Evolutionary conservation across 1,140 invertebrate species (phyloP).

Genomic region (Pseudachorutes palmiensis): DNA sequence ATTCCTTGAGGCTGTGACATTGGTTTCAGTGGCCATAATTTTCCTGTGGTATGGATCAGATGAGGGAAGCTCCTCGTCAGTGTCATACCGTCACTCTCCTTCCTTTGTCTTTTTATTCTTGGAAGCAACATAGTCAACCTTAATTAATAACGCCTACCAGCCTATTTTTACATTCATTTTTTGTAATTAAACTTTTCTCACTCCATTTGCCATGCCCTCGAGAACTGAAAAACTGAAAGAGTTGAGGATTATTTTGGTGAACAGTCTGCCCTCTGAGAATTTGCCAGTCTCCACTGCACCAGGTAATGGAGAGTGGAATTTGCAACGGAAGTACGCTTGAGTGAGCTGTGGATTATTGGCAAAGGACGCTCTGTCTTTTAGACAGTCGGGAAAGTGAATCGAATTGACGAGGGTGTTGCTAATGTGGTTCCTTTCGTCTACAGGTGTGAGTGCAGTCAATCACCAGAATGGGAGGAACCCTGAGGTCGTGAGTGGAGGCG

Average conservation of each 20-base stretch:
- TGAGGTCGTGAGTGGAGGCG: neutral
- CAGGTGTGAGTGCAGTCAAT: conserved; percentile 36
- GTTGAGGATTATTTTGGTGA: neutral
- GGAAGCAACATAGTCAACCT: no score
- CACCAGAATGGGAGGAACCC: conserved; percentile 17
- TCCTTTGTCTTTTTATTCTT: no score
- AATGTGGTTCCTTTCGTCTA: conserved; percentile 2
- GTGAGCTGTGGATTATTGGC: neutral
- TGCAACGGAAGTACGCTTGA: neutral
- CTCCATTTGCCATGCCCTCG: neutral
- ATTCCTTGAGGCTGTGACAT: no score
- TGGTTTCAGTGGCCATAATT: no score
- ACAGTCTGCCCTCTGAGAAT: conserved; percentile 5
- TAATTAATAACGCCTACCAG: no score
- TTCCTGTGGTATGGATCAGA: no score
- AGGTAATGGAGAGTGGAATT: conserved; percentile 9
- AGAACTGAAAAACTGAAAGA: neutral
- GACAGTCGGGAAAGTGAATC: neutral
- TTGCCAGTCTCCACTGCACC: conserved; percentile 3
- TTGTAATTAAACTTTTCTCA: no score
- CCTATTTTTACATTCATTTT: no score
- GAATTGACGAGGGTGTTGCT: conserved; percentile 1
- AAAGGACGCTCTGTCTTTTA: neutral
- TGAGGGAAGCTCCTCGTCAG: no score
- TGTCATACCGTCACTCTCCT: no score